Base-by-base conservation (phyloP, 1,140 invertebrate genomes). In the Oedothorax gibbosus region DNA sequence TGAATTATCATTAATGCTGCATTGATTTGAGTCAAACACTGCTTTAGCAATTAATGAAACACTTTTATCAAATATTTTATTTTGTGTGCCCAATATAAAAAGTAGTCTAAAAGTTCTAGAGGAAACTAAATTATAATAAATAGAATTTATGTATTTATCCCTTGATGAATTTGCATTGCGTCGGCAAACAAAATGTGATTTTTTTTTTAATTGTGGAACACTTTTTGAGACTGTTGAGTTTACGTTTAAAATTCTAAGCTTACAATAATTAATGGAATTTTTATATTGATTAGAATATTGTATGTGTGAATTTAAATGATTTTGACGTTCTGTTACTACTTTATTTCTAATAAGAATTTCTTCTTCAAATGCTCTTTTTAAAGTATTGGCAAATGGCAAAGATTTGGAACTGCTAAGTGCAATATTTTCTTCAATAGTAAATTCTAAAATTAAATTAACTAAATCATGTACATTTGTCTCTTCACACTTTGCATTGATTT, bases 101-200 rank as follows among this genome's bases (percentile, higher is more conserved):
- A 64, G 15, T 15, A 20, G 4, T 79, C 57, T 79, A 35, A 79
- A 79, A 53, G 56, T 56, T 21, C 50, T 15, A 54, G 50, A 18
- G 35, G 77, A 68, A 35, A 68, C 35, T 56, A 79, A 56, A 79
- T 66, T 79, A 35, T 66, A 56, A 65, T 79, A 79, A 20, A 79
- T 10, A 8, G 50, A 68, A 7, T 7, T 50, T 12, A 79, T 66
- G 21, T 66, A 79, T 68, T 11, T 64, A 66, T 68, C 18, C n/a
- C 14, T 14, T 18, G 51, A 50, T 35, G 77, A 68, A 54, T 68
- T 15, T 50, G 57, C 20, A 8, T 18, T 9, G 6, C 15, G 12
- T 51, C 65, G 57, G 53, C 75, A 77, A 11, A 15, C 65, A 0
- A 77, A 76, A 15, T 57, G 11, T 53, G 21, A 57, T 12, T 62